A percentile compares a stretch with the other conserved stretches of the same genome.
Conservation (phyloP, 2,113 vertebrate genomes). For the Poicephalus gulielmi region DNA sequence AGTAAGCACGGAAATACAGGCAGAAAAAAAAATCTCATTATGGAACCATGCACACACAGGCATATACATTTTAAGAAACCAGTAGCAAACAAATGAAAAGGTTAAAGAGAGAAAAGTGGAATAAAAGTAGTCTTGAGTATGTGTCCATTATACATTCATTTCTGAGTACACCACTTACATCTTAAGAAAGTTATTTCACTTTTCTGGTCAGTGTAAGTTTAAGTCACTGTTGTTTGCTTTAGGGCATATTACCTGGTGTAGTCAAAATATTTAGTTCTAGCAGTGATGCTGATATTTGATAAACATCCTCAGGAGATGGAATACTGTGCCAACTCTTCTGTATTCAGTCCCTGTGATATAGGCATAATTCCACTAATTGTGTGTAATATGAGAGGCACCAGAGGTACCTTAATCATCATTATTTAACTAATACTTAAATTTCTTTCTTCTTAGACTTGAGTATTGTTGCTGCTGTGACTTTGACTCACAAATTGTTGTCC, state of each 20-base stretch:
- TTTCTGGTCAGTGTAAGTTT: neutral
- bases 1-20: neutral
- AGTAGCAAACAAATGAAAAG: neutral
- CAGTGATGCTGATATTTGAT: neutral
- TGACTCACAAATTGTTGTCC: neutral
- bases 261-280: neutral
- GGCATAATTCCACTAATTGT: neutral
- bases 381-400: neutral
- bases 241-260: neutral
- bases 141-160: neutral
- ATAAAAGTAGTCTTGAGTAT: neutral
- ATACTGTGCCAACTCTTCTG: neutral
- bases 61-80: neutral
- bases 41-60: neutral
- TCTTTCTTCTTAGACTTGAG: neutral
- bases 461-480: neutral
- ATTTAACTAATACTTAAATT: neutral
- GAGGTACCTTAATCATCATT: neutral
- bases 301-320: neutral
- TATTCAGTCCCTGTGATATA: neutral
- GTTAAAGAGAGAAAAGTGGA: neutral
- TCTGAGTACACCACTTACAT: neutral
- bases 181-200: neutral
- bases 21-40: neutral
- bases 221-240: neutral